Evolutionary conservation across 1,140 invertebrate genomes (phyloP).

Genomic region (Cheumatopsyche charites): DNA sequence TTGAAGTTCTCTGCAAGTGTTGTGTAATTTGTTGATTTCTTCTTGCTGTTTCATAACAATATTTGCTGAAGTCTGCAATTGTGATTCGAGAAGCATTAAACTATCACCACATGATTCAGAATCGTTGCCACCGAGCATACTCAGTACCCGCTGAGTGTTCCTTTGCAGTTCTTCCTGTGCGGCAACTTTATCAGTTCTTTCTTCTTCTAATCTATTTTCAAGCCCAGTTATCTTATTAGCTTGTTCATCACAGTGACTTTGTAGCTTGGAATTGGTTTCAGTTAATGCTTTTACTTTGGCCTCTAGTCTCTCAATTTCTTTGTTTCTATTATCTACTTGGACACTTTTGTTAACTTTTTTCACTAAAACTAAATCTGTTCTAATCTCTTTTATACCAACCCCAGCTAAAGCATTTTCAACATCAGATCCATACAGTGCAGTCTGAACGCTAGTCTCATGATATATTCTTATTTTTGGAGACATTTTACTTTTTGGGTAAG

Average conservation of each 20-base stretch:
- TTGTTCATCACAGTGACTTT: conserved; percentile 53
- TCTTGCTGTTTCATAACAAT: conserved; percentile 74
- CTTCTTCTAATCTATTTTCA: conserved; percentile 64
- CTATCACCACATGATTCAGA: conserved; percentile 69
- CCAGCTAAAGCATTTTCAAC: conserved; percentile 73
- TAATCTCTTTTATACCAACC: conserved; percentile 55
- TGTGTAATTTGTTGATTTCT: conserved; percentile 75
- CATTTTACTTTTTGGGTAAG: conserved; percentile 60
- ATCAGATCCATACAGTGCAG: conserved; percentile 72
- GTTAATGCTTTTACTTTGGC: conserved; percentile 61
- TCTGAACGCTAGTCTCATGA: conserved; percentile 77
- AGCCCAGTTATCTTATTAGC: conserved; percentile 59
- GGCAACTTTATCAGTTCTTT: conserved; percentile 71
- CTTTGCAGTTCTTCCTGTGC: conserved; percentile 73
- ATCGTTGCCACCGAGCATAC: conserved; percentile 67
- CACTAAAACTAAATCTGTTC: conserved; percentile 47
- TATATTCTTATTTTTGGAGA: conserved; percentile 71
- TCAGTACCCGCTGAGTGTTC: conserved; percentile 73
- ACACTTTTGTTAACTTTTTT: conserved; percentile 60
- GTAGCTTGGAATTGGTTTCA: conserved; percentile 52
- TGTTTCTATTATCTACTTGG: conserved; percentile 71
- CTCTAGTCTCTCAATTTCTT: conserved; percentile 66
- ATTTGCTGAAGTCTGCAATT: conserved; percentile 75
- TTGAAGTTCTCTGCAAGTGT: conserved; percentile 70
- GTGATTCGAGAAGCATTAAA: conserved; percentile 74